A percentile compares a stretch with the other conserved stretches of the same genome.
phyloP scores from a whole-genome alignment of 1,140 invertebrate genomes.

The Drosophila gunungcola region DNA sequence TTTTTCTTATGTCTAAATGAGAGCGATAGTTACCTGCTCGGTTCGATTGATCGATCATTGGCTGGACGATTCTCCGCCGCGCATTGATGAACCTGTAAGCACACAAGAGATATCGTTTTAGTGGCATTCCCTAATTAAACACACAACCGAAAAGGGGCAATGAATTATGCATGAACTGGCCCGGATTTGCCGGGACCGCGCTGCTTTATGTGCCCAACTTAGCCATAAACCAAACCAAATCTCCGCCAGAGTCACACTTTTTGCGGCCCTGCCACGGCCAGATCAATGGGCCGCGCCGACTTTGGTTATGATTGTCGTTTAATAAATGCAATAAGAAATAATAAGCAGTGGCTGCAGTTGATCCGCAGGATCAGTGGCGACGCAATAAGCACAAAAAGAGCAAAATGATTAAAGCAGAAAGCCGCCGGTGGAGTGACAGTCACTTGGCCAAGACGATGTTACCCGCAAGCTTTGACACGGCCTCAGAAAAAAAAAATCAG shows the following conservation, averaged over 20 bases:
- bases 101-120: slow-evolving; percentile 49
- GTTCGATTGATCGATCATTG: slow-evolving; percentile 99
- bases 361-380: slow-evolving; percentile 65
- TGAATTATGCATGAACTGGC: slow-evolving; percentile 78
- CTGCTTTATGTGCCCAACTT: slow-evolving; percentile 79
- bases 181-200: slow-evolving; percentile 41
- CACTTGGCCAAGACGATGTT: slow-evolving; percentile 57
- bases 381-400: slow-evolving; percentile 50
- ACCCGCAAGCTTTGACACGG: slow-evolving; percentile 58
- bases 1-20: neutral
- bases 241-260: slow-evolving; percentile 78
- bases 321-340: slow-evolving; percentile 85
- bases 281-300: slow-evolving; percentile 67
- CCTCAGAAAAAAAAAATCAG: slow-evolving; percentile 32
- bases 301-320: slow-evolving; percentile 84
- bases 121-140: slow-evolving; percentile 56
- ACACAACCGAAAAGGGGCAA: slow-evolving; percentile 32
- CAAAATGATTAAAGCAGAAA: slow-evolving; percentile 81
- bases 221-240: slow-evolving; percentile 83
- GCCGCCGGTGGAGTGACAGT: slow-evolving; percentile 70
- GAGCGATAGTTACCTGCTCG: slow-evolving; percentile 92
- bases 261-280: slow-evolving; percentile 50
- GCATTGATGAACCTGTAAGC: slow-evolving; percentile 98
- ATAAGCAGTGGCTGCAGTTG: slow-evolving; percentile 67
- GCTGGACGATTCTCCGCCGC: slow-evolving; percentile 98